A percentile compares a stretch with the other conserved stretches of the same genome.
Evolutionary conservation across 2,797 vertebrate species (phyloP).

Genomic region (Petrocephalus schoutedeni): DNA sequence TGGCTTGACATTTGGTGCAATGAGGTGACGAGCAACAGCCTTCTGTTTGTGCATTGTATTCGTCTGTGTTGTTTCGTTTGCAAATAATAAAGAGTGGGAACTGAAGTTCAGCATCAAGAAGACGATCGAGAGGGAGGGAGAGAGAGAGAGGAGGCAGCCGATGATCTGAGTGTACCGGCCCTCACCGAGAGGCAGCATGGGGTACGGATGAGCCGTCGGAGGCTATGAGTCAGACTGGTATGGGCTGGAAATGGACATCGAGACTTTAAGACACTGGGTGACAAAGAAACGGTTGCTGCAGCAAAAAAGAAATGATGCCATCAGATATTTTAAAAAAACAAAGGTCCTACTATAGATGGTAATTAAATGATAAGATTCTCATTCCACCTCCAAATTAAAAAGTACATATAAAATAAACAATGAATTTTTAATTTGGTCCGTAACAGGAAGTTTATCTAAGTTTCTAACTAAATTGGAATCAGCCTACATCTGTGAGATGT

Average conservation of each 20-base stretch:
- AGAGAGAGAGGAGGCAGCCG: conserved; percentile 40
- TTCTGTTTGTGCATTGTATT: background rate
- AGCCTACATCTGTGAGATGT: background rate
- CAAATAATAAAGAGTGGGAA: background rate
- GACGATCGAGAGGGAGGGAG: conserved; percentile 29
- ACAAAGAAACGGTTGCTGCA: background rate
- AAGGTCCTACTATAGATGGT: conserved; percentile 40
- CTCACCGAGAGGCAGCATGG: conserved; percentile 37
- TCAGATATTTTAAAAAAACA: background rate
- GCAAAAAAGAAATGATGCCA: background rate
- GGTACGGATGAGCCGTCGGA: background rate
- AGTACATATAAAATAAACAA: background rate
- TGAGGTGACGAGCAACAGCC: background rate
- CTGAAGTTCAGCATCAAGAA: conserved; percentile 18
- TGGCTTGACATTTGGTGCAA: background rate
- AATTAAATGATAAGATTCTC: conserved; percentile 61
- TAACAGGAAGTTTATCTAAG: background rate
- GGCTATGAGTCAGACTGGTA: background rate
- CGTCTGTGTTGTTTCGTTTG: background rate
- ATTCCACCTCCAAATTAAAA: conserved; percentile 52
- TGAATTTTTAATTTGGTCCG: background rate
- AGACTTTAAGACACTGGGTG: conserved; percentile 10
- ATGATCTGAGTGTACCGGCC: conserved; percentile 29
- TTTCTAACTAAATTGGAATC: background rate
- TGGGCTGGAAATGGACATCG: background rate